phyloP scores from a whole-genome alignment of 2,113 vertebrate genomes.

The Empidonax alnorum region DNA sequence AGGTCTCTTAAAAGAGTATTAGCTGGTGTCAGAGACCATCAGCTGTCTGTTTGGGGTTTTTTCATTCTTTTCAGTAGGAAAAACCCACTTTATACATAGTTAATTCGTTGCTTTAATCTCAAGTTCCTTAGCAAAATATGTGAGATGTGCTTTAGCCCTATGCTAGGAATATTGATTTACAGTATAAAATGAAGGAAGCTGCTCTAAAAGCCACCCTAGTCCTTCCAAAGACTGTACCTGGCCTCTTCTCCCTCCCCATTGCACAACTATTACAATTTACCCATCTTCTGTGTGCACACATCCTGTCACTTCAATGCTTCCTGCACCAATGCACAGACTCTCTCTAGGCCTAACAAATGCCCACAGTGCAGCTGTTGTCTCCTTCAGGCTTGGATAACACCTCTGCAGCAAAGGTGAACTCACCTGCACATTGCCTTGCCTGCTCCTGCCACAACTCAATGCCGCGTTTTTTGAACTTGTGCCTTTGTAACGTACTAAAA shows the following conservation, averaged over 20 bases:
- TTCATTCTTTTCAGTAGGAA: not conserved
- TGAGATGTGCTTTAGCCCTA: not conserved
- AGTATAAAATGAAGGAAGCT: not conserved
- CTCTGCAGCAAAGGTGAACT: not conserved
- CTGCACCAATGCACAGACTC: not conserved
- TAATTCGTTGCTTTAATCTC: not conserved
- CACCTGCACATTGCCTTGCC: not conserved
- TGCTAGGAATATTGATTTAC: not conserved
- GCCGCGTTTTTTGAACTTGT: not conserved
- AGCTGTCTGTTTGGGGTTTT: not conserved
- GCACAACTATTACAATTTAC: not conserved
- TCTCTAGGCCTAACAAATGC: not conserved
- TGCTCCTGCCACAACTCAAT: not conserved
- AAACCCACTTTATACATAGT: not conserved
- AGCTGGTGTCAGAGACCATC: not conserved
- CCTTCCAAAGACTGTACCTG: not conserved
- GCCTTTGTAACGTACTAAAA: not conserved
- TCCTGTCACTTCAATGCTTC: not conserved
- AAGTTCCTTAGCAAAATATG: not conserved
- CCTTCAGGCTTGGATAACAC: not conserved
- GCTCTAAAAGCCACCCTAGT: not conserved
- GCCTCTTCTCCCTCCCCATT: not conserved
- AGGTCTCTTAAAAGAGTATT: not conserved
- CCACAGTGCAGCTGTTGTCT: not conserved
- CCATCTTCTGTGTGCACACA: not conserved